Conservation (phyloP, 2,113 vertebrate species). For the Pollimyrus isidori region DNA sequence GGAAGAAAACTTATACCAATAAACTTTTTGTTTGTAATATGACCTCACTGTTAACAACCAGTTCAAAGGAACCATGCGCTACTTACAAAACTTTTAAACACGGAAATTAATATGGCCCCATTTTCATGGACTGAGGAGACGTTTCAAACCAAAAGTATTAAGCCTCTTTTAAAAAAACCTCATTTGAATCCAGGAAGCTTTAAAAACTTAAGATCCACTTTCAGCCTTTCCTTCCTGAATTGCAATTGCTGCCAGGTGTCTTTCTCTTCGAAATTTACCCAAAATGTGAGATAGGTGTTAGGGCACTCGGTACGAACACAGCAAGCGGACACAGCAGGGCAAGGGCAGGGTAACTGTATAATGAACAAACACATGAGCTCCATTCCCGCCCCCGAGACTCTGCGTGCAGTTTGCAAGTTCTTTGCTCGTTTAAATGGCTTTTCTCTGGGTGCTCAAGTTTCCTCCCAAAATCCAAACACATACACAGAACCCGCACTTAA, state of each 20-base stretch:
- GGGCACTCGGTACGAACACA: background rate
- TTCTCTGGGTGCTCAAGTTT: background rate
- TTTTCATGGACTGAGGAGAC: conserved; percentile 6
- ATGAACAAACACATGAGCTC: background rate
- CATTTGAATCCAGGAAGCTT: background rate
- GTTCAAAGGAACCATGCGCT: background rate
- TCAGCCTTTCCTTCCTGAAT: background rate
- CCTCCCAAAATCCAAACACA: background rate
- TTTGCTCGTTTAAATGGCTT: background rate
- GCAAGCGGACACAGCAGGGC: background rate
- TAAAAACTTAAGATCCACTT: conserved; percentile 3
- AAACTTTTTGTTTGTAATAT: conserved; percentile 6
- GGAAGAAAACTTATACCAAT: conserved; percentile 8
- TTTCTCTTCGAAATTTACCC: background rate
- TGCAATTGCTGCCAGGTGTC: background rate
- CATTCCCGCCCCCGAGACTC: background rate
- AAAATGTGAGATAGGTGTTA: background rate
- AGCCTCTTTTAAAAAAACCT: background rate
- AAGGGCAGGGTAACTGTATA: background rate
- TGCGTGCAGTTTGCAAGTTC: background rate
- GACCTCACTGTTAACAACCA: conserved; percentile 3
- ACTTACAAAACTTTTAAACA: background rate
- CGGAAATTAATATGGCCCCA: background rate
- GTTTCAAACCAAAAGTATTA: background rate
- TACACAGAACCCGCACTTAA: background rate